A percentile compares a stretch with the other conserved stretches of the same genome.
Evolutionary conservation across 2,797 vertebrate genomes (phyloP).

Genomic region (Chanos chanos): DNA sequence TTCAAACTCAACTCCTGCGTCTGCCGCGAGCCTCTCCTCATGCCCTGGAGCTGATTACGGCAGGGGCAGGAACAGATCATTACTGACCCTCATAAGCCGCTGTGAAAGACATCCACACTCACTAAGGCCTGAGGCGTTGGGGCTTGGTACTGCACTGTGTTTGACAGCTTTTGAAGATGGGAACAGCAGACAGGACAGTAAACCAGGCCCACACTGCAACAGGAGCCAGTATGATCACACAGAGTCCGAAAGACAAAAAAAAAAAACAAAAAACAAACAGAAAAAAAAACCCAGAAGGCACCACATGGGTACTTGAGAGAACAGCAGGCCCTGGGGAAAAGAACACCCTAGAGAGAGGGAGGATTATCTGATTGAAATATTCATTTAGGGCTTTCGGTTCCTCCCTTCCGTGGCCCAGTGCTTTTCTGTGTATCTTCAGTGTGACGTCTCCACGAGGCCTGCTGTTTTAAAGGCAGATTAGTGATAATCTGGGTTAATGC

Average conservation of each 20-base stretch:
- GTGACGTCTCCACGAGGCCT: slow-evolving; percentile 19
- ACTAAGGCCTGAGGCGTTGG: background rate
- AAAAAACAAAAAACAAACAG: slow-evolving; percentile 3
- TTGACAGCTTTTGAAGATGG: background rate
- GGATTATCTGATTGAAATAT: slow-evolving; percentile 44
- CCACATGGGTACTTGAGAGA: slow-evolving; percentile 1
- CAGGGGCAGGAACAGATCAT: slow-evolving; percentile 12
- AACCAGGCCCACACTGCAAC: slow-evolving; percentile 29
- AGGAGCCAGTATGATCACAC: slow-evolving; percentile 5
- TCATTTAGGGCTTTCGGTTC: slow-evolving; percentile 27
- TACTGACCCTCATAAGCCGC: slow-evolving; percentile 22
- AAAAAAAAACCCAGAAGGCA: slow-evolving; percentile 1
- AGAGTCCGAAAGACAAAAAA: slow-evolving; percentile 16
- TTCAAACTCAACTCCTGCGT: slow-evolving; percentile 20
- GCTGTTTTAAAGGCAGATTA: slow-evolving; percentile 45
- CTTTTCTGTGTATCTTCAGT: slow-evolving; percentile 5
- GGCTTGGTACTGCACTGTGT: too few relatives aligned
- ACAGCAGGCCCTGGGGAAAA: slow-evolving; percentile 5
- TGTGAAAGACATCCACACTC: slow-evolving; percentile 3
- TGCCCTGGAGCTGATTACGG: slow-evolving; percentile 23
- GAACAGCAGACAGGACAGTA: background rate
- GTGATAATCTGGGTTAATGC: slow-evolving; percentile 48
- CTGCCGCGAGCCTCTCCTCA: background rate
- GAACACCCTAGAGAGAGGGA: slow-evolving; percentile 13
- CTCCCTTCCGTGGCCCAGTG: background rate